A percentile compares a stretch with the other conserved stretches of the same genome.
Evolutionary conservation across 2,113 vertebrate genomes (phyloP).

Genomic region (Cryptotis parvus): DNA sequence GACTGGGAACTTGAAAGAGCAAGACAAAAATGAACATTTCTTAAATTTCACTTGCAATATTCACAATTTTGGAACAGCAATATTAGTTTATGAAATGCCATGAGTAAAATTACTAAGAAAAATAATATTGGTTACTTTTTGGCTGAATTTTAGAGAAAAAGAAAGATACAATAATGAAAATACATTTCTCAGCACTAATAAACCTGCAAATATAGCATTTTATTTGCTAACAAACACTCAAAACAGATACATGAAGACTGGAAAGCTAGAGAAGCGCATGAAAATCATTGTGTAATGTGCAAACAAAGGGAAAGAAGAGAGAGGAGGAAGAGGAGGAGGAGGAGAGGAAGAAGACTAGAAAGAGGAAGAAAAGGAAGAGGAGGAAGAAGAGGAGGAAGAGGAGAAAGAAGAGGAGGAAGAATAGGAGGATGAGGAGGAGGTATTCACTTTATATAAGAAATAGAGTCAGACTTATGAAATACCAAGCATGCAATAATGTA

Average conservation of each 20-base stretch:
- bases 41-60: slow-evolving; percentile 52
- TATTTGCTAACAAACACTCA: slow-evolving; percentile 1
- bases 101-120: slow-evolving; percentile 31
- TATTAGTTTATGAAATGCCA: not conserved
- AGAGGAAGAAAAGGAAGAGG: too few species aligned
- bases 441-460: slow-evolving; percentile 26
- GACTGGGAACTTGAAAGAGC: too few species aligned
- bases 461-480: slow-evolving; percentile 30
- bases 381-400: too few species aligned
- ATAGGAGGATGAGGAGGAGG: too few species aligned
- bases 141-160: not conserved
- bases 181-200: slow-evolving; percentile 4
- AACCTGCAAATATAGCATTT: slow-evolving; percentile 34
- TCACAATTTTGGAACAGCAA: not conserved
- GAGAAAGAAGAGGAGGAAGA: too few species aligned
- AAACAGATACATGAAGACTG: not conserved
- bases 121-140: slow-evolving; percentile 14
- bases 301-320: too few species aligned
- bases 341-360: too few species aligned
- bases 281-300: too few species aligned
- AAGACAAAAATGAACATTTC: not conserved
- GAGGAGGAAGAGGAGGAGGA: too few species aligned
- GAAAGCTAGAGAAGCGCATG: slow-evolving; percentile 6
- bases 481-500: not conserved
- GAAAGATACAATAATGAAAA: slow-evolving; percentile 24